Percentiles rank a stretch among this genome's conserved stretches.
phyloP scores from a whole-genome alignment of 2,888 invertebrate genomes.

The Syrista parreyssii region DNA sequence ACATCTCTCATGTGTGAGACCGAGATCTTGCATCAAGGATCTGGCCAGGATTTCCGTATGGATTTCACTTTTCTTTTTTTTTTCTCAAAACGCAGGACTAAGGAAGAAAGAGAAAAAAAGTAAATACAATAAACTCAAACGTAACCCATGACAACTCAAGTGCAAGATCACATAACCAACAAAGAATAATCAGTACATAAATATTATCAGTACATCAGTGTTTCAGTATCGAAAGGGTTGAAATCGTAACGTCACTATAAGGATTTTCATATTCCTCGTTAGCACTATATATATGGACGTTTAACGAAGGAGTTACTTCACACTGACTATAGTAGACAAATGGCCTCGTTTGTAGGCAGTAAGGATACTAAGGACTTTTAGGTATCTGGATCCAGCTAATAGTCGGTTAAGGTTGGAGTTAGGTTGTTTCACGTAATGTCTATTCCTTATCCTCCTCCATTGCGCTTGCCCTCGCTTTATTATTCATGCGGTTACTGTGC shows the following conservation, averaged over 20 bases:
- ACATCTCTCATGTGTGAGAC: no score
- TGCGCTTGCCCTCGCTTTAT: slow-evolving; percentile 20
- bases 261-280: neutral
- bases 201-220: no score
- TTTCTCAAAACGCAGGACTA: no score
- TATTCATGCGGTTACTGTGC: slow-evolving; percentile 23
- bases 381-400: neutral
- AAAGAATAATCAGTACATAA: no score
- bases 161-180: no score
- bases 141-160: no score
- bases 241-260: no score
- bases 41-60: neutral
- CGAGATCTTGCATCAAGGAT: neutral
- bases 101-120: no score
- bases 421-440: neutral
- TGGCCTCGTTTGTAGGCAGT: neutral
- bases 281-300: neutral
- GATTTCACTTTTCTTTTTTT: neutral
- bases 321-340: neutral
- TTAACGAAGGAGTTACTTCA: neutral
- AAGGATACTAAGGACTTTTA: neutral
- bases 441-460: neutral
- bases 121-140: no score
- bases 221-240: no score
- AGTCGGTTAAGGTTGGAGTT: neutral